These are phyloP conservation scores for Archilochus colubris DNA, from an alignment of 2,113 vertebrate genomes.

Conservation along the genomic window DNA sequence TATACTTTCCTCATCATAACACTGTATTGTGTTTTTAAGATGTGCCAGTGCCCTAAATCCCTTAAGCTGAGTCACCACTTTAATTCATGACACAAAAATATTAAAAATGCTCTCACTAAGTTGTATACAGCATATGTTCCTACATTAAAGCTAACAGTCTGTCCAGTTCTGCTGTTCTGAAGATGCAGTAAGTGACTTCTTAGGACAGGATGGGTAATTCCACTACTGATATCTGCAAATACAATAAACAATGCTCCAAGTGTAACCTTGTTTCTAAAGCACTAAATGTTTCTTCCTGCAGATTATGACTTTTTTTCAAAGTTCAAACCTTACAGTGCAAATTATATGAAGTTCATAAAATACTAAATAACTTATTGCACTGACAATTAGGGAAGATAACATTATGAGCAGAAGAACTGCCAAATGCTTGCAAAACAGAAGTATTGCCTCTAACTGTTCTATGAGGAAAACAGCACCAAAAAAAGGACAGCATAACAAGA, in stretches of 20 bases:
- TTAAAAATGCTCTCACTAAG: background rate
- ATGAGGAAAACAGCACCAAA: background rate
- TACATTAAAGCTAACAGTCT: background rate
- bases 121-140: accelerated
- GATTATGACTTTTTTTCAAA: background rate
- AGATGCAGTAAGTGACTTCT: background rate
- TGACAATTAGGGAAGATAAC: background rate
- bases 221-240: background rate
- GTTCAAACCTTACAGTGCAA: background rate
- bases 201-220: background rate
- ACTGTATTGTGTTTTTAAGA: background rate
- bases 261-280: background rate
- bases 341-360: background rate
- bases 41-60: background rate
- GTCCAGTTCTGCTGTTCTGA: background rate
- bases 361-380: background rate
- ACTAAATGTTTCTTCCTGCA: background rate
- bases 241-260: background rate
- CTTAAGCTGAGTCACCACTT: background rate
- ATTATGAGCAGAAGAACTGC: background rate
- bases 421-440: background rate
- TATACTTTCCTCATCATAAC: background rate
- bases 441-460: background rate
- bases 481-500: background rate
- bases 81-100: background rate